A percentile compares a stretch with the other conserved stretches of the same genome.
Conservation (phyloP, 2,888 invertebrate genomes). For the Vanessa cardui region DNA sequence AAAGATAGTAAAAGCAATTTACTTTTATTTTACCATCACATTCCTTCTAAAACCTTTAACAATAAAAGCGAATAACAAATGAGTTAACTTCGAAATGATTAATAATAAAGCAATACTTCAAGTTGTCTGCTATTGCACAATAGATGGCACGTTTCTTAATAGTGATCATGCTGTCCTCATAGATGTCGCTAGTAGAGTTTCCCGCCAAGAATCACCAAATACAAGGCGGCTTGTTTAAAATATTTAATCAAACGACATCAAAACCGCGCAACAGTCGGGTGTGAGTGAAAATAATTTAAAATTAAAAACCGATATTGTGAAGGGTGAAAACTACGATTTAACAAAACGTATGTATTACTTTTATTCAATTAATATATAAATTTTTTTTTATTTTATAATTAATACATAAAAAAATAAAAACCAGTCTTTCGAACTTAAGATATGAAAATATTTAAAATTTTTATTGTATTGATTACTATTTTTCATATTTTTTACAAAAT, state of each 20-base stretch:
- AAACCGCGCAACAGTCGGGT: slow-evolving; percentile 69
- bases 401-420: neutral
- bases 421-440: neutral
- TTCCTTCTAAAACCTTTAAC: neutral
- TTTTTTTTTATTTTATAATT: neutral
- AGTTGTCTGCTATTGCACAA: slow-evolving; percentile 48
- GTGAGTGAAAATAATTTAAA: slow-evolving; percentile 34
- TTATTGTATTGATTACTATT: too few species aligned
- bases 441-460: too few species aligned
- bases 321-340: neutral
- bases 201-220: slow-evolving; percentile 40
- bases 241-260: slow-evolving; percentile 71
- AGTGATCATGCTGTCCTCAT: slow-evolving; percentile 28
- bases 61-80: too few species aligned
- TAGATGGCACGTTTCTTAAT: slow-evolving; percentile 53
- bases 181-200: slow-evolving; percentile 54
- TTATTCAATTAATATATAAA: neutral
- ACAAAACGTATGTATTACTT: neutral
- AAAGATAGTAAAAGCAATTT: slow-evolving; percentile 8
- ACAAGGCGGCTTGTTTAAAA: slow-evolving; percentile 75
- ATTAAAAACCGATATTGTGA: neutral
- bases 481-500: too few species aligned
- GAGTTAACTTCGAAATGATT: too few species aligned
- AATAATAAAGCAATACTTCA: neutral
- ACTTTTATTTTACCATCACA: slow-evolving; percentile 9